Percentiles rank a stretch among this genome's conserved stretches.
Conservation (phyloP, 1,140 invertebrate genomes). For the Lithobius niger region DNA sequence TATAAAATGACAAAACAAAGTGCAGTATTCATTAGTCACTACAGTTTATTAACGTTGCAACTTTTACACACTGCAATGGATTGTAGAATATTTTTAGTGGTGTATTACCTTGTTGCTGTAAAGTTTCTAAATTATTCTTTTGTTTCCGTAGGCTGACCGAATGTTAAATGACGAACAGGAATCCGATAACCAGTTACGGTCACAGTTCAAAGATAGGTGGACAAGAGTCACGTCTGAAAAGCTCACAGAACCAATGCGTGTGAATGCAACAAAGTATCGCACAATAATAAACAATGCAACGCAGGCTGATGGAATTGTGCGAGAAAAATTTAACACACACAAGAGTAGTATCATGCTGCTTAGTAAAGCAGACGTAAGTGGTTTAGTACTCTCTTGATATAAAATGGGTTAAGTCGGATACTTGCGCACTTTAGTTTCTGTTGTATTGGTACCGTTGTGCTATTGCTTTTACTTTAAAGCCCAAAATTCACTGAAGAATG, state of each 20-base stretch:
- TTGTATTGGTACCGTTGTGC: neutral
- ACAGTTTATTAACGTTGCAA: no score
- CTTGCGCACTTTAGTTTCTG: constrained; percentile 7
- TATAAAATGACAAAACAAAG: no score
- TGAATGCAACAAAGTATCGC: constrained; percentile 79
- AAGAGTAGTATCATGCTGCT: constrained; percentile 67
- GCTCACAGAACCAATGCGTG: constrained; percentile 73
- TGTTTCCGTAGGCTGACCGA: constrained; percentile 48
- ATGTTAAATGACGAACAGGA: constrained; percentile 82
- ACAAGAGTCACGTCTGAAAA: constrained; percentile 70
- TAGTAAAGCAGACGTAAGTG: constrained; percentile 47
- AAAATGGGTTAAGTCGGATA: constrained; percentile 1
- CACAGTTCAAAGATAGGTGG: constrained; percentile 83
- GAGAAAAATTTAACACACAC: constrained; percentile 71
- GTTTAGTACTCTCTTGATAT: neutral
- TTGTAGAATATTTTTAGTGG: no score
- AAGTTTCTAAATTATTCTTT: constrained; percentile 12
- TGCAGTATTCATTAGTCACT: no score
- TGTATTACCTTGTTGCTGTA: no score
- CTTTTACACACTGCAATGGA: no score
- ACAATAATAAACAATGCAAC: constrained; percentile 81
- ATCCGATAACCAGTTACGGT: constrained; percentile 71
- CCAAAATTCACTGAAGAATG: no score
- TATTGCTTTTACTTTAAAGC: constrained; percentile 6
- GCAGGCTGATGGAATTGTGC: constrained; percentile 57